Conservation (phyloP, 2,888 invertebrate genomes). For the Chrysotoxum bicinctum region DNA sequence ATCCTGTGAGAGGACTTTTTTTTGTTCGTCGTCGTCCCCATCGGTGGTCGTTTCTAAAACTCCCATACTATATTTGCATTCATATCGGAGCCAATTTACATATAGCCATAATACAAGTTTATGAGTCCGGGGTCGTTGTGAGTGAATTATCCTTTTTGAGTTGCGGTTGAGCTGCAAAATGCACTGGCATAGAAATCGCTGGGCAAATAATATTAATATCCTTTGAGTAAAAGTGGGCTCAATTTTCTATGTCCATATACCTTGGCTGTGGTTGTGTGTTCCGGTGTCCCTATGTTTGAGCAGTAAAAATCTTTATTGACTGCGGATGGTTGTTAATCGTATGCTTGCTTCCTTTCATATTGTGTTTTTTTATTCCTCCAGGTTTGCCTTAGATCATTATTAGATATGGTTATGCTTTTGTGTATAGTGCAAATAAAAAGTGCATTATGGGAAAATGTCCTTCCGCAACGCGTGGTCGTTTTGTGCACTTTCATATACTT, state of each 20-base stretch:
- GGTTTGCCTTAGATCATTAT: slow-evolving; percentile 48
- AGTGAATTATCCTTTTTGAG: slow-evolving; percentile 57
- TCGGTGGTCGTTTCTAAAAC: slow-evolving; percentile 3
- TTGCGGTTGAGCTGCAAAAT: slow-evolving; percentile 61
- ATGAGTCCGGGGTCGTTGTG: slow-evolving; percentile 55
- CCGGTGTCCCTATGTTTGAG: slow-evolving; percentile 20
- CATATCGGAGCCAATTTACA: slow-evolving; percentile 49
- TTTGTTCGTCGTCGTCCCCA: slow-evolving; percentile 1
- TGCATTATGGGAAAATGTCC: slow-evolving; percentile 64
- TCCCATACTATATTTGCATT: slow-evolving; percentile 33
- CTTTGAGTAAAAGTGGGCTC: slow-evolving; percentile 49
- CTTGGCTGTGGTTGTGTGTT: slow-evolving; percentile 1
- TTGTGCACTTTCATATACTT: background rate
- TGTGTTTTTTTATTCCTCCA: slow-evolving; percentile 4
- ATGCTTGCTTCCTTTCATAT: slow-evolving; percentile 36
- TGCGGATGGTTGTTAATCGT: slow-evolving; percentile 67
- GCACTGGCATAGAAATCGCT: slow-evolving; percentile 39
- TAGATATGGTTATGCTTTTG: slow-evolving; percentile 63
- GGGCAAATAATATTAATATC: slow-evolving; percentile 35
- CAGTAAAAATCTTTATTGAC: slow-evolving; percentile 65
- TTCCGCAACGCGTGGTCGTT: slow-evolving; percentile 25
- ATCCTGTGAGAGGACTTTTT: slow-evolving; percentile 19
- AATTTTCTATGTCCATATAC: slow-evolving; percentile 14
- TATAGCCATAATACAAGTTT: slow-evolving; percentile 66
- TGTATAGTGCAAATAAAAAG: slow-evolving; percentile 48